Evolutionary conservation across 2,888 invertebrate species (phyloP), one percentile per base, ranked within the genome.

Genomic region (Thymelicus lineola): DNA sequence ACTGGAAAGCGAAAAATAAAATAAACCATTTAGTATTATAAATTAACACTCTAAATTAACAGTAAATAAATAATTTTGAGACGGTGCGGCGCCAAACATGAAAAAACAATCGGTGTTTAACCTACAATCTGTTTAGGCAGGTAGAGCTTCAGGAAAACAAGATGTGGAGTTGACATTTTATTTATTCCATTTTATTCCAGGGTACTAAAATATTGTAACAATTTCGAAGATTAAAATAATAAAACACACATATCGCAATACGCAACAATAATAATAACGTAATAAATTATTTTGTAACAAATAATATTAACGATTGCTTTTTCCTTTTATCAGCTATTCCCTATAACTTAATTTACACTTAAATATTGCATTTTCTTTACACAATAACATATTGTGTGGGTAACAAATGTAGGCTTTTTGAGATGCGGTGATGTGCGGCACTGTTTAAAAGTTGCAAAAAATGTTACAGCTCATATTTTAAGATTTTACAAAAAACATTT

Each of bases 191-290:
- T 73, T 73, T 73, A 73, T 71, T 71, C 42, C 48, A 72, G 68
- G 61, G 60, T 71, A 71, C 66, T 64, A 66, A 70, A 72, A 72
- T 66, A 71, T 66, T 35, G 62, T 71, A 72, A 75, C 73, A 75
- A 73, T 73, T 74, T 68, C 50, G 57, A 71, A 72, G 55, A 65
- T 55, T 64, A 71, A 73, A 72, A 70, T 64, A 70, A 71, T 69
- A 72, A 64, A 72, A 67, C 59, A 67, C 62, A 36, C 67, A 59
- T 71, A 65, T 71, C 66, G 66, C 61, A 70, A 59, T 59, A 42
- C 38, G 15, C 59, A 67, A 71, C 71, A 71, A 66, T 55, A 66
- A 50, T 65, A 68, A 61, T 57, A 61, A 46, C 20, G n/a, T 60
- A 12, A 71, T 57, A 68, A 53, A 73, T 65, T 68, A 69, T 71